Conservation (phyloP, 2,888 invertebrate species). For the Pantelozetes paolii region DNA sequence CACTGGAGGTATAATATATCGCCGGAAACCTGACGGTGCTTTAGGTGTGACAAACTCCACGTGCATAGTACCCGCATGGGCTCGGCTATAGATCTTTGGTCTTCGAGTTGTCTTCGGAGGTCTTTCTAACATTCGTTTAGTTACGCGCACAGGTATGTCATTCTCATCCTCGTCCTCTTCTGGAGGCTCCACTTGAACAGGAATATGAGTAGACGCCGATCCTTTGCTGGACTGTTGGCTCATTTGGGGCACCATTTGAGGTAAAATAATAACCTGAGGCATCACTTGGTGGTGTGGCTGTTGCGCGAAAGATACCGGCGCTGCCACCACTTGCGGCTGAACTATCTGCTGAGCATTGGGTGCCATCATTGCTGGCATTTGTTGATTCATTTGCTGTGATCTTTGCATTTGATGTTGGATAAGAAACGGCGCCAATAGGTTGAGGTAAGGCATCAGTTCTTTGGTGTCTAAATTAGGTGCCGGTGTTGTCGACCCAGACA, state of each 20-base stretch:
- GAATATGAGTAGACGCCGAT: slow-evolving; percentile 13
- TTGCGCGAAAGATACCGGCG: neutral
- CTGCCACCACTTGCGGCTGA: neutral
- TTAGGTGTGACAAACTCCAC: neutral
- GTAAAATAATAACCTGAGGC: slow-evolving; percentile 25
- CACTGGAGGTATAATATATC: neutral
- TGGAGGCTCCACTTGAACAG: neutral
- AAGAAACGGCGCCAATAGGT: slow-evolving; percentile 2
- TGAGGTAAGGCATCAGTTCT: neutral
- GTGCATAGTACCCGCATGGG: neutral
- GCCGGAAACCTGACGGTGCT: neutral
- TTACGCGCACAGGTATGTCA: neutral
- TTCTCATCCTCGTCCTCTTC: neutral
- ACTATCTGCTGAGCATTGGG: neutral
- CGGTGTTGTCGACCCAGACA: neutral
- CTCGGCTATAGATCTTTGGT: neutral
- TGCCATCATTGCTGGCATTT: neutral
- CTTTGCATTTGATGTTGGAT: slow-evolving; percentile 6
- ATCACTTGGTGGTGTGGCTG: neutral
- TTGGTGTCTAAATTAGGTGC: neutral
- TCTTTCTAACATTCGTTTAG: slow-evolving; percentile 13
- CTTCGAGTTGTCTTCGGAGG: neutral
- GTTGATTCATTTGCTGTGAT: slow-evolving; percentile 1
- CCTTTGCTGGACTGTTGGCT: neutral
- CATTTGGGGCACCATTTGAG: neutral